Evolutionary conservation across 1,140 invertebrate genomes (phyloP), one percentile per base, ranked within the genome.

Genomic region (Sitophilus oryzae): DNA sequence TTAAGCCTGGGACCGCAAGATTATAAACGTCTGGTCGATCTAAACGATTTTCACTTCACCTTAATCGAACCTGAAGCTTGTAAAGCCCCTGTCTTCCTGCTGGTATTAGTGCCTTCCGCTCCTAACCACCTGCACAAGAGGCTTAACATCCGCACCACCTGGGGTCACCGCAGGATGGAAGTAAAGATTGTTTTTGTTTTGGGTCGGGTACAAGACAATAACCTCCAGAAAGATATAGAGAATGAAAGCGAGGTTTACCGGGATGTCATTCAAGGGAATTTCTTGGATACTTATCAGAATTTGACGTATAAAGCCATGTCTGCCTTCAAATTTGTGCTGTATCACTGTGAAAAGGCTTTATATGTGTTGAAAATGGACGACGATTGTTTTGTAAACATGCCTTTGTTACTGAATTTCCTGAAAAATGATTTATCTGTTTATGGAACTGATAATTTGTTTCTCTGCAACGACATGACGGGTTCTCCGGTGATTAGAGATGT

Each of bases 271-370:
- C 86, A 89, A 53, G 88, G 86, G 20, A 82, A 81, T 60, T 91
- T 91, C 69, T 47, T 76, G 3, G 89, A 93, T 73, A 77, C 77
- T 20, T 93, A 93, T 66, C 77, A 82, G 52, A 93, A 93, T 72
- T 79, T 93, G 72, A 91, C 89, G 1, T 89, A 90, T 65, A 93
- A 93, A 71, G 87, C 90, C 71, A 81, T 87, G 2, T 86, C 88
- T 80, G 83, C 79, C 1, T 76, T 92, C 9, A 88, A 88, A 68
- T 93, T 88, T 84, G 79, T 83, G 38, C 75, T 79, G 4, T 81
- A 83, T 64, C 78, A 83, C 70, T 85, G 83, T 72, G 70, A 75
- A 45, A 73, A 77, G 57, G 84, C 83, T 21, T 80, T 79, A 64
- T 86, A 84, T 71, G 70, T 89, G 59, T 75, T 89, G 60, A 89